Base-by-base conservation (phyloP, 2,113 vertebrate species). In the Peromyscus leucopus region DNA sequence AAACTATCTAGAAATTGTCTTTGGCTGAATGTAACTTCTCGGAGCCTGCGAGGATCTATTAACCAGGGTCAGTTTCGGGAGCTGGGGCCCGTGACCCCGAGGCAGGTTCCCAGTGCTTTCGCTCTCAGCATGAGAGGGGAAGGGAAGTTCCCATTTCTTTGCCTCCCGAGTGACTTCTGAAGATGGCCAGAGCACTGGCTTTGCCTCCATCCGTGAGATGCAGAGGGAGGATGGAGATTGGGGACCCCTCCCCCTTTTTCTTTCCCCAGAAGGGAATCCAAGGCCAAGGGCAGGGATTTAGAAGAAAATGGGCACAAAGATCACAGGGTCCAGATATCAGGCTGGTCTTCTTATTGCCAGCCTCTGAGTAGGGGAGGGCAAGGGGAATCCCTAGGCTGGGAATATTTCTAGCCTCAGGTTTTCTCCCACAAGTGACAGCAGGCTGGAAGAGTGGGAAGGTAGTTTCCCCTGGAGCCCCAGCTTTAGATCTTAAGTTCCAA, bases 1-100 rank as follows among this genome's bases (percentile, higher is more conserved):
- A 86, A 69, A 12, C 9, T 84, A 55, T 51, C 31, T 91, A 39
- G 86, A 92, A 65, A 95, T 89, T 42, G 67, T 13, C 24, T 89
- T 74, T 39, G 42, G 89, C 72, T 31, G n/a, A 3, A 2, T 65
- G 67, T 59, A 46, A 28, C 10, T 51, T 67, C 24, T 87, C 39
- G 94, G 71, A 63, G 61, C 12, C 22, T 0, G 0, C 72, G 59
- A 80, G 89, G 33, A 2, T 48, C 26, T 94, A 1, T 72, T 48
- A 95, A 89, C n/a, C 65, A 46, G 28, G 24, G 57, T 26, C 24
- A 88, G 26, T 90, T 33, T 48, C 5, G 16, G n/a, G 15, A 48
- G 86, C 72, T 28, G n/a, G 28, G 28, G 33, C 24, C 59, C 61
- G 63, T 22, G 24, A 87, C 67, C 9, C 36, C 51, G n/a, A 63